Base-by-base conservation (phyloP, 2,113 vertebrate species). In the Hippocampus mohnikei region DNA sequence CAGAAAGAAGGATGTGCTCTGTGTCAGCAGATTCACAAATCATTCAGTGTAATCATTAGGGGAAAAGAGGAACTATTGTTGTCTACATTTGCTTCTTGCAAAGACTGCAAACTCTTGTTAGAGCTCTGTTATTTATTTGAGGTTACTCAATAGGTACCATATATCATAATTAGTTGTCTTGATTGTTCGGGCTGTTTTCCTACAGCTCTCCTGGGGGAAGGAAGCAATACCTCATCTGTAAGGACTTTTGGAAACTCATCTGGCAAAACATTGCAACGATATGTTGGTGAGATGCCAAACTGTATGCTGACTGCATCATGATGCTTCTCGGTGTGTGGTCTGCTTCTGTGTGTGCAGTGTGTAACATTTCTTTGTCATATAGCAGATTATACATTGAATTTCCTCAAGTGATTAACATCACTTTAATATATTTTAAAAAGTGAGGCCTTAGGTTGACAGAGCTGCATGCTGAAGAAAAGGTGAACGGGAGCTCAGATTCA, bases 81-180 rank as follows among this genome's bases (percentile, higher is more conserved):
- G 69, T 53, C 74, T 73, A 23, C 52, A 0, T 67, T 40, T n/a
- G 42, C 44, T 56, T 37, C 63, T 9, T 20, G 27, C 27, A 2
- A 60, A 67, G 56, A 6, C 72, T 74, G 69, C 66, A 66, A 61
- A 72, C 81, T 76, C 79, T 76, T 76, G 75, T 67, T 40, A 6
- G 61, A 63, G 20, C 21, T 6, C 20, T 20, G 9, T 37, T 29
- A 37, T 33, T 61, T 10, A 33, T 33, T 61, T 11, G n/a, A 11
- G 10, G 6, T 56, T 23, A 23, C 4, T 25, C n/a, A 25, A 13
- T 5, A 25, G 55, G 23, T 12, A 25, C 11, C 55, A 59, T 59
- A 16, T 59, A 15, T 2, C 0, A 20, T 18, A 60, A 37, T 60
- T 60, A 9, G 58, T 60, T 60, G 6, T 33, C 58, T 55, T 55